Evolutionary conservation across 2,797 vertebrate species (phyloP), one percentile per base, ranked within the genome.

Genomic region (Cyclura pinguis): DNA sequence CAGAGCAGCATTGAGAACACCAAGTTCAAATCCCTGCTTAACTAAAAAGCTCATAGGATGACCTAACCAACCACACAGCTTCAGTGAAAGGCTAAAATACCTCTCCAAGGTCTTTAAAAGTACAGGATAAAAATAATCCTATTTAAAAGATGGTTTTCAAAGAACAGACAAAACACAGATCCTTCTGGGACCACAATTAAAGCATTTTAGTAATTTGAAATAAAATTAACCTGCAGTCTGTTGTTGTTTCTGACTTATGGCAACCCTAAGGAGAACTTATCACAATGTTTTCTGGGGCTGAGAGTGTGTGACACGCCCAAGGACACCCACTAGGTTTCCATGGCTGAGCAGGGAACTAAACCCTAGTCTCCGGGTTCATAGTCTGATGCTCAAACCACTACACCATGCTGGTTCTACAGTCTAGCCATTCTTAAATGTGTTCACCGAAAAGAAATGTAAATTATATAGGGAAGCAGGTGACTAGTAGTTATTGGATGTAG

Each of bases 401-500:
- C 42, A 42, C 42, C 42, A 42, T 42, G 42, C 42, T 42, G 42
- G 42, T 42, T 42, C 42, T 42, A 42, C 42, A 42, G 42, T 42
- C 42, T 42, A 38, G 32, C 6, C 64, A 42, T 16, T 47, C 6
- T 29, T 18, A 72, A 81, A 32, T 82, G 22, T 73, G 52, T 42
- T 35, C 57, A 78, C 10, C 62, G 32, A 81, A 82, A 88, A 57
- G 16, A 82, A 18, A 24, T 32, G 5, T 27, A 35, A 72, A 57
- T 57, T 24, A n/a, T 29, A 35, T 52, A 42, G 18, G 29, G 10
- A 16, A 6, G 57, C 13, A 42, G 5, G 35, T 14, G 35, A 47
- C 50, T 83, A 88, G 52, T 10, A 57, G 47, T n/a, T 88, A 74
- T 55, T 88, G 76, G 74, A 88, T 3, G 55, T 35, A 88, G 59